These are phyloP conservation scores for Fragum whitleyi DNA, from an alignment of 2,888 invertebrate species.

Conservation along the genomic window DNA sequence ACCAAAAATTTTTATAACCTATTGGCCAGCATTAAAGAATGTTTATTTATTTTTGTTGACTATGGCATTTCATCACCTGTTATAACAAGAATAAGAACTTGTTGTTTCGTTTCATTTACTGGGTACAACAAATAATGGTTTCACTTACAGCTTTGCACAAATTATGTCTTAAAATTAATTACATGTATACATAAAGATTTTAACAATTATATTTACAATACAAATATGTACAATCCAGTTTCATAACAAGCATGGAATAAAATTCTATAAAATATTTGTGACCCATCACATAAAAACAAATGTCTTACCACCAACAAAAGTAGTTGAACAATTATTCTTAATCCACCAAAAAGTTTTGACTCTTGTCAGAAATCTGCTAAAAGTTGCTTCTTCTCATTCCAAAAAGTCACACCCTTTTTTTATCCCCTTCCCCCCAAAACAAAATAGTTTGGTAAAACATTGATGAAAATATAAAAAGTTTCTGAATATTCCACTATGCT, in stretches of 20 bases:
- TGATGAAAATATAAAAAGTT: background rate
- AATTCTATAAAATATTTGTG: background rate
- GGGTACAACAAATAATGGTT: constrained; percentile 3
- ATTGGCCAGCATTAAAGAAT: too few relatives aligned
- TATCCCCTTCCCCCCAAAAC: too few relatives aligned
- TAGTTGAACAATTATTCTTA: too few relatives aligned
- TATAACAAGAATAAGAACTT: too few relatives aligned
- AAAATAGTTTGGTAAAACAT: background rate
- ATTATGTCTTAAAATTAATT: background rate
- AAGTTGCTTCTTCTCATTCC: too few relatives aligned
- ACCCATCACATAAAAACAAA: background rate
- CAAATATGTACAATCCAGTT: background rate
- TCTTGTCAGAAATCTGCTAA: too few relatives aligned
- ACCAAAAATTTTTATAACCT: too few relatives aligned
- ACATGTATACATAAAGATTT: background rate
- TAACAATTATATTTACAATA: background rate
- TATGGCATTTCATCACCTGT: too few relatives aligned
- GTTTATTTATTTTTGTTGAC: too few relatives aligned
- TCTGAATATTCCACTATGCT: background rate
- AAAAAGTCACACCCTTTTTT: too few relatives aligned
- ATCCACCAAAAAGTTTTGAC: too few relatives aligned
- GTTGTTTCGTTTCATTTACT: background rate
- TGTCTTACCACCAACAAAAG: too few relatives aligned
- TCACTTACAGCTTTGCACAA: background rate
- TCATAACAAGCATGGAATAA: background rate